Evolutionary conservation across 2,888 invertebrate genomes (phyloP).

Genomic region (Brenthis ino): DNA sequence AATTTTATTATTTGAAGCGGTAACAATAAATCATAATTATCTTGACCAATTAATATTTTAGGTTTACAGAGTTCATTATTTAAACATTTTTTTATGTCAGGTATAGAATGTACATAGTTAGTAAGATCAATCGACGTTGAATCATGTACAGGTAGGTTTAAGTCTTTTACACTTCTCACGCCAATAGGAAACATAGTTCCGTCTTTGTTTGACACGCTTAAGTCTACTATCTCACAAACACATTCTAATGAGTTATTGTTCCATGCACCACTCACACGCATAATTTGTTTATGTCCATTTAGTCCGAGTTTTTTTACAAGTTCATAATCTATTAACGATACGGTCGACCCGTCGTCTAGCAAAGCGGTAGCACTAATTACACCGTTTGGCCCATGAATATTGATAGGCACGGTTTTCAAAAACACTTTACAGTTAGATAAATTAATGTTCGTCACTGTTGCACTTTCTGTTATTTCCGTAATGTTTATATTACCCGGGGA

Average conservation of each 20-base stretch:
- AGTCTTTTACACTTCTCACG: constrained; percentile 39
- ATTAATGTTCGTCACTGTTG: too few species aligned
- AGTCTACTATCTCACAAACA: constrained; percentile 23
- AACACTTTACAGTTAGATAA: constrained; percentile 27
- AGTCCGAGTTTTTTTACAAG: constrained; percentile 34
- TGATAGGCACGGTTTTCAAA: constrained; percentile 31
- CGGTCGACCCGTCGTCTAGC: constrained; percentile 45
- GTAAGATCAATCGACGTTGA: constrained; percentile 4
- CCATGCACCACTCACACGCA: constrained; percentile 44
- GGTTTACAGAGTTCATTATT: constrained; percentile 32
- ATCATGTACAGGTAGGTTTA: constrained; percentile 42
- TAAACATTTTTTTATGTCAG: constrained; percentile 28
- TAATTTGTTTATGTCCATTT: constrained; percentile 31
- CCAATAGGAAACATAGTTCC: constrained; percentile 29
- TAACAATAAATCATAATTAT: constrained; percentile 44
- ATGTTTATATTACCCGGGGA: too few species aligned
- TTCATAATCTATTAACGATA: constrained; percentile 37
- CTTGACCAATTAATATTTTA: constrained; percentile 46
- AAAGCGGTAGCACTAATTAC: constrained; percentile 34
- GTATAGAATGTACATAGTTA: constrained; percentile 21
- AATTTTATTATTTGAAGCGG: constrained; percentile 36
- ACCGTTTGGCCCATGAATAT: constrained; percentile 39
- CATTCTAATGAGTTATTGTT: neutral
- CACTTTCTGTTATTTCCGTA: too few species aligned
- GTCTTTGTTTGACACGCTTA: constrained; percentile 33